Evolutionary conservation across 2,113 vertebrate genomes (phyloP).

Genomic region (Vireo altiloquus): DNA sequence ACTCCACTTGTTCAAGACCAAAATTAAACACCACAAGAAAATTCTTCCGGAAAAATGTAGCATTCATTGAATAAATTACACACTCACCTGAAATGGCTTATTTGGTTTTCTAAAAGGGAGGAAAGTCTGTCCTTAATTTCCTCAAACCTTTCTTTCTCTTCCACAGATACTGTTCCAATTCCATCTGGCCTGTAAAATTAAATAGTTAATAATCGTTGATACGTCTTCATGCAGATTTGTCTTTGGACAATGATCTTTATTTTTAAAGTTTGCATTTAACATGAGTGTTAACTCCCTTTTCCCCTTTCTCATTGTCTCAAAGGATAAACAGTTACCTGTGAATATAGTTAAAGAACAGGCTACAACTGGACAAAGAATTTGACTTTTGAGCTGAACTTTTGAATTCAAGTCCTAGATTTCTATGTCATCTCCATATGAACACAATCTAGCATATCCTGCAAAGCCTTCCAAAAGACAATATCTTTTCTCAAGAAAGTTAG

Average conservation of each 20-base stretch:
- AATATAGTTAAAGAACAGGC: background rate
- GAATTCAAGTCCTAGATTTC: background rate
- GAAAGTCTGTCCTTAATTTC: constrained; percentile 86
- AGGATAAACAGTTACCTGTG: background rate
- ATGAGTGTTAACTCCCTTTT: fast-evolving
- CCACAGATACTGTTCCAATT: constrained; percentile 90
- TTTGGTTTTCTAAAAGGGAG: constrained; percentile 89
- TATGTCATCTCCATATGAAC: background rate
- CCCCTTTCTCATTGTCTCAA: background rate
- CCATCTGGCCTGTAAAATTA: constrained; percentile 88
- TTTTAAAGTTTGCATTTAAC: background rate
- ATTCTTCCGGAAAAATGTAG: background rate
- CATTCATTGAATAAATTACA: background rate
- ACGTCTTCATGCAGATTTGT: background rate
- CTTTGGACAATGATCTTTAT: background rate
- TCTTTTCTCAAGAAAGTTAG: background rate
- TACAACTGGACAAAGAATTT: background rate
- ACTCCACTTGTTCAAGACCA: background rate
- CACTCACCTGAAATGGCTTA: constrained; percentile 92
- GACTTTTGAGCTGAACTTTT: background rate
- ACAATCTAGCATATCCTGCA: background rate
- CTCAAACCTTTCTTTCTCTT: constrained; percentile 91
- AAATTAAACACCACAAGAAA: background rate
- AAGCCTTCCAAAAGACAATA: background rate
- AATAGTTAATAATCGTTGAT: background rate